Percentiles rank a stretch among this genome's conserved stretches.
Conservation (phyloP, 1,140 invertebrate genomes). For the Catajapyx aquilonaris region DNA sequence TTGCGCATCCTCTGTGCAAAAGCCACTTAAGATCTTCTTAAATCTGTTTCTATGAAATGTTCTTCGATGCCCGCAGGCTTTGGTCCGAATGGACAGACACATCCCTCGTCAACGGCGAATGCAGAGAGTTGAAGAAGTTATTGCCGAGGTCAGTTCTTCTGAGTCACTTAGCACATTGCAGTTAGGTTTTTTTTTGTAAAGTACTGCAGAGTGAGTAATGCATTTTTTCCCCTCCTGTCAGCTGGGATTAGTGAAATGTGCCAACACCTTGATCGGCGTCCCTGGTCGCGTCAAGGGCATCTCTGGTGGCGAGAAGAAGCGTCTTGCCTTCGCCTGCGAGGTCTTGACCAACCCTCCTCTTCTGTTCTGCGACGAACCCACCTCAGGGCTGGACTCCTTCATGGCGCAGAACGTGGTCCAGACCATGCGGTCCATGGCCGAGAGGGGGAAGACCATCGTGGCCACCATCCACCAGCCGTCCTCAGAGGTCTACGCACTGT, state of each 20-base stretch:
- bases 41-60: too few relatives aligned
- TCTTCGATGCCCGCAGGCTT: constrained; percentile 44
- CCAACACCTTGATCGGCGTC: constrained; percentile 69
- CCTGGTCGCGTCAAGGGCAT: constrained; percentile 73
- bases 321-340: constrained; percentile 88
- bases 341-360: constrained; percentile 84
- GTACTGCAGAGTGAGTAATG: too few relatives aligned
- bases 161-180: too few relatives aligned
- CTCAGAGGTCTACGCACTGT: constrained; percentile 78
- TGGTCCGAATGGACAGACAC: constrained; percentile 73
- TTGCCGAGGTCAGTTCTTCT: constrained; percentile 51
- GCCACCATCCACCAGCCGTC: constrained; percentile 93
- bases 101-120: constrained; percentile 54
- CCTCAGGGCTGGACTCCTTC: constrained; percentile 79
- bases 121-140: constrained; percentile 69
- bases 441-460: constrained; percentile 74
- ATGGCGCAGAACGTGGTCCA: constrained; percentile 67
- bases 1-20: too few relatives aligned
- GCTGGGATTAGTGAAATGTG: constrained; percentile 66
- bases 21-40: too few relatives aligned
- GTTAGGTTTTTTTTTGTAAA: too few relatives aligned
- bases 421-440: constrained; percentile 25
- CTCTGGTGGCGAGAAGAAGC: constrained; percentile 86
- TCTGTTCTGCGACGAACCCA: constrained; percentile 94
- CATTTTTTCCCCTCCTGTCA: too few relatives aligned